Evolutionary conservation across 2,113 vertebrate species (phyloP).

Genomic region (Lagopus muta): DNA sequence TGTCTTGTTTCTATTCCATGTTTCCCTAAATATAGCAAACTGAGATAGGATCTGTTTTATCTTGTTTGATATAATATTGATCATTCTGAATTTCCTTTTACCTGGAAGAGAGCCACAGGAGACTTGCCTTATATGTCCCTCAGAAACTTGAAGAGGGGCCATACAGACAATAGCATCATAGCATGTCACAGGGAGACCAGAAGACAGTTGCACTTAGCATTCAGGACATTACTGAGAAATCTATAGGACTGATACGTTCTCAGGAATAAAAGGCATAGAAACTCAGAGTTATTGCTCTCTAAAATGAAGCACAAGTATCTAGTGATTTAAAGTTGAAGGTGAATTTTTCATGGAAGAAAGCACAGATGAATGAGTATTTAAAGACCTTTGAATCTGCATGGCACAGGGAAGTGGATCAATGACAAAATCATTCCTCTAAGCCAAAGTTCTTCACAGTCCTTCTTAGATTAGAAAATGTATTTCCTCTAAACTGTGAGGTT

Average conservation of each 20-base stretch:
- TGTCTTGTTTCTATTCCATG: neutral
- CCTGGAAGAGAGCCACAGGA: neutral
- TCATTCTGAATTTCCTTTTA: neutral
- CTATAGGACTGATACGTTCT: neutral
- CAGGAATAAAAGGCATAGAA: neutral
- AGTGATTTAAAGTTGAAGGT: neutral
- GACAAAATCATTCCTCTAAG: neutral
- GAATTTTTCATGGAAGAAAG: neutral
- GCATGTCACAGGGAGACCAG: neutral
- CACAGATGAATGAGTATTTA: rapidly evolving
- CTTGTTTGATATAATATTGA: neutral
- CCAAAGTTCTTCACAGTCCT: neutral
- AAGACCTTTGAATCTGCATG: neutral
- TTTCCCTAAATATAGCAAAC: neutral
- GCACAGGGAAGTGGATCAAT: neutral
- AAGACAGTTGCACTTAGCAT: neutral
- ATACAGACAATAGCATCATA: neutral
- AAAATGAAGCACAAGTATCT: neutral
- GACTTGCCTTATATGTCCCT: neutral
- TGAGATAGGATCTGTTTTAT: neutral
- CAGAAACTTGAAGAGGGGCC: neutral
- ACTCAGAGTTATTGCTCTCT: neutral
- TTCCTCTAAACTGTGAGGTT: neutral
- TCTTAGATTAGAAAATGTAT: neutral
- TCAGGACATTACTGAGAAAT: neutral